Evolutionary conservation across 2,888 invertebrate species (phyloP).

Genomic region (Tenthredo distinguenda): DNA sequence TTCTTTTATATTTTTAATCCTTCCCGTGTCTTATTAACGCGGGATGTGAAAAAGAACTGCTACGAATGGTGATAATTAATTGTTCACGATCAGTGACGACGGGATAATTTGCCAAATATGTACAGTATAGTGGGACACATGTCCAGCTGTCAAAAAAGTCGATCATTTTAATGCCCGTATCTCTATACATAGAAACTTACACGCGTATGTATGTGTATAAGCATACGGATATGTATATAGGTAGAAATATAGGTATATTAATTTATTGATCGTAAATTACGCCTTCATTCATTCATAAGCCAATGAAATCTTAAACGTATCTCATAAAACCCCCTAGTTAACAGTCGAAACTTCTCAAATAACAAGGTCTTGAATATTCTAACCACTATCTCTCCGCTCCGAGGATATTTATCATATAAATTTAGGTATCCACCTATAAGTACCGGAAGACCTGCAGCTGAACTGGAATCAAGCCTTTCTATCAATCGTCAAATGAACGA

Average conservation of each 20-base stretch:
- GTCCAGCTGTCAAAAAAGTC: background rate
- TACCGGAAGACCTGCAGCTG: background rate
- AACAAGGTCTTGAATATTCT: slow-evolving; percentile 30
- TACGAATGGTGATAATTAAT: background rate
- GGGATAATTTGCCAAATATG: background rate
- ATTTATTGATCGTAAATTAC: slow-evolving; percentile 67
- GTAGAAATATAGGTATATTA: slow-evolving; percentile 54
- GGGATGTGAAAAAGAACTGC: background rate
- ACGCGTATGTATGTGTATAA: background rate
- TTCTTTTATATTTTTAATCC: background rate
- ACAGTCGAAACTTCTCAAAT: slow-evolving; percentile 20
- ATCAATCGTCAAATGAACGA: background rate
- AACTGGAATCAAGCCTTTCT: background rate
- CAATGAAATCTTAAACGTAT: slow-evolving; percentile 59
- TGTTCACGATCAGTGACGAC: background rate
- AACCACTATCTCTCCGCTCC: background rate
- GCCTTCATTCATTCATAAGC: slow-evolving; percentile 64
- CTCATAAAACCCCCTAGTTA: slow-evolving; percentile 34
- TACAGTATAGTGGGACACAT: background rate
- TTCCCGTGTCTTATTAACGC: background rate
- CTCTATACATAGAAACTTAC: background rate
- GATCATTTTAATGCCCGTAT: slow-evolving; percentile 2
- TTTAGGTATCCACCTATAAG: background rate
- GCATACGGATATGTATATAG: slow-evolving; percentile 10
- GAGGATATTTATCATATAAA: background rate